phyloP scores from a whole-genome alignment of 2,113 vertebrate species.

The Xiphias gladius region DNA sequence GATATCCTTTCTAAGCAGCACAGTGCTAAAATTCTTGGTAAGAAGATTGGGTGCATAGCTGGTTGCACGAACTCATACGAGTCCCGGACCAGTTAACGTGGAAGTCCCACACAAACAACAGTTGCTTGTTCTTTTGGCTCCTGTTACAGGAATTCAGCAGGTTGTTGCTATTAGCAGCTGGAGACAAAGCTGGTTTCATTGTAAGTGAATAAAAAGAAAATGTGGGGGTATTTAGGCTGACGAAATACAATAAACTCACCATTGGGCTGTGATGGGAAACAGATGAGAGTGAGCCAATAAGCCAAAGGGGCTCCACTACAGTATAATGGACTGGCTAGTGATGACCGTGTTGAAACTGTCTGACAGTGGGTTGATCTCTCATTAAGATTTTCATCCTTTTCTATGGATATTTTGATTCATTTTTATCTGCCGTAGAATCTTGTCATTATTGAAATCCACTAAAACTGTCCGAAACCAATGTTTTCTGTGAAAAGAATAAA shows the following conservation, averaged over 20 bases:
- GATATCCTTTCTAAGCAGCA: neutral
- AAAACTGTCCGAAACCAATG: neutral
- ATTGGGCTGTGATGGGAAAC: slow-evolving; percentile 54
- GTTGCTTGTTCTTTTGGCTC: slow-evolving; percentile 34
- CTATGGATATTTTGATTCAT: neutral
- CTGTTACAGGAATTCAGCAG: slow-evolving; percentile 55
- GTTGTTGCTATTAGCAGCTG: slow-evolving; percentile 67
- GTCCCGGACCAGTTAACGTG: neutral
- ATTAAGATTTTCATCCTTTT: slow-evolving; percentile 25
- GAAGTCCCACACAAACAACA: slow-evolving; percentile 30
- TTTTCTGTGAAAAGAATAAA: neutral
- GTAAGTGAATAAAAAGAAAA: slow-evolving; percentile 58
- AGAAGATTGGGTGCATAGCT: neutral
- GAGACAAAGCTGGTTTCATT: slow-evolving; percentile 52
- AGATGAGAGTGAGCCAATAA: slow-evolving; percentile 44
- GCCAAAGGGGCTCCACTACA: slow-evolving; percentile 1
- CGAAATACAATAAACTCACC: slow-evolving; percentile 61
- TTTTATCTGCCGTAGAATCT: neutral
- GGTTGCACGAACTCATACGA: neutral
- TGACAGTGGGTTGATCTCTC: slow-evolving; percentile 4
- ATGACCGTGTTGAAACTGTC: slow-evolving; percentile 14
- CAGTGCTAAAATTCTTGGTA: neutral
- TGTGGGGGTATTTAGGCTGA: slow-evolving; percentile 59
- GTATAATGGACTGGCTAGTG: slow-evolving; percentile 8
- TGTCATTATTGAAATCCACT: neutral